A percentile compares a stretch with the other conserved stretches of the same genome.
phyloP scores from a whole-genome alignment of 1,140 invertebrate species.

The Plutomurus gul region DNA sequence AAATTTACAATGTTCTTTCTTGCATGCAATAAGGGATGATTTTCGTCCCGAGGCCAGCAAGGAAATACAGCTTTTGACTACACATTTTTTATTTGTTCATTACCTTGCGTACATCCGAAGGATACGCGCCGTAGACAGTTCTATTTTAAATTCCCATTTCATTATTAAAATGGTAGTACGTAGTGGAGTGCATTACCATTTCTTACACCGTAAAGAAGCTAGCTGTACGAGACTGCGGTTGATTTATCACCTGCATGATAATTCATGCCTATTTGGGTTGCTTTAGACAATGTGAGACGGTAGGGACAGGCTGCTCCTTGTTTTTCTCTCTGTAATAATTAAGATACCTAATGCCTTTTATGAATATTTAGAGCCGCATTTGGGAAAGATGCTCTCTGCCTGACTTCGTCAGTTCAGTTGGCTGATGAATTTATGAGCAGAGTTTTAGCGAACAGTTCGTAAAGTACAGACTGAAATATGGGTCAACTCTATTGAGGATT shows the following conservation, averaged over 20 bases:
- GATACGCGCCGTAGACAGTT: background rate
- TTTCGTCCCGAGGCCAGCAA: no score
- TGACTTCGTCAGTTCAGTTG: background rate
- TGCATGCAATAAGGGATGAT: no score
- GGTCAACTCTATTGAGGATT: background rate
- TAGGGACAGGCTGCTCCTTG: slow-evolving; percentile 11
- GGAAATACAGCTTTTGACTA: no score
- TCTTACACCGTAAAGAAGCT: background rate
- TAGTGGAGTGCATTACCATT: background rate
- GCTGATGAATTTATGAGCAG: slow-evolving; percentile 6
- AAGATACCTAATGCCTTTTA: slow-evolving; percentile 9
- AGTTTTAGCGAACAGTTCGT: slow-evolving; percentile 3
- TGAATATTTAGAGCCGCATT: slow-evolving; percentile 15
- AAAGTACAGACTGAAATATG: background rate
- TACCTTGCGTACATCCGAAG: no score
- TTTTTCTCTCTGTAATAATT: slow-evolving; percentile 5
- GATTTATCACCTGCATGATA: background rate
- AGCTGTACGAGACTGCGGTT: background rate
- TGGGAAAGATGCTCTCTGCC: background rate
- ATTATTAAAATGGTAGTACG: background rate
- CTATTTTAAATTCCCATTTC: slow-evolving; percentile 9
- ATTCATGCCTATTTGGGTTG: slow-evolving; percentile 7
- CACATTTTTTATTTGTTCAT: no score
- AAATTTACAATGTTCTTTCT: no score
- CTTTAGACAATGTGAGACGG: background rate